A percentile compares a stretch with the other conserved stretches of the same genome.
These are phyloP conservation scores for Salpingus planirostris DNA, from an alignment of 2,888 invertebrate genomes.

Conservation along the genomic window DNA sequence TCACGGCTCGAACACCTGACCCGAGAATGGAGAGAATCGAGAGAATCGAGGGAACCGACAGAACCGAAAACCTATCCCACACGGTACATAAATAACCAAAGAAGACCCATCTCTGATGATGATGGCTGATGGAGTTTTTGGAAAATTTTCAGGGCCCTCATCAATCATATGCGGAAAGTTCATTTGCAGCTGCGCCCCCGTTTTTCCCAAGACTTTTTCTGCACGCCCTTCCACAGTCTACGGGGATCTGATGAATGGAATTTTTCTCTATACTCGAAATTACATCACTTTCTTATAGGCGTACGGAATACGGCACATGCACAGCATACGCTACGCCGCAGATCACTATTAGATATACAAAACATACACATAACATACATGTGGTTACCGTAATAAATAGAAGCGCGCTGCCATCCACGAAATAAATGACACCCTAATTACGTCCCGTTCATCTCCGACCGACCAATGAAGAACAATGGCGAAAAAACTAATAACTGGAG, in stretches of 20 bases:
- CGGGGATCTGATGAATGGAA: constrained; percentile 12
- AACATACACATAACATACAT: no score
- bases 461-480: no score
- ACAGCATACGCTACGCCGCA: constrained; percentile 13
- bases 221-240: constrained; percentile 1
- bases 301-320: constrained; percentile 15
- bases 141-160: no score
- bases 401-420: constrained; percentile 16
- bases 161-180: no score
- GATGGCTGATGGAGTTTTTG: no score
- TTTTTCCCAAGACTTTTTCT: constrained; percentile 1
- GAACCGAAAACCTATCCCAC: neutral
- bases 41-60: no score
- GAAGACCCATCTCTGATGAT: no score
- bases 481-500: no score
- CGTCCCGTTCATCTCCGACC: constrained; percentile 14
- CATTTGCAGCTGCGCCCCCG: neutral
- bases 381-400: constrained; percentile 19
- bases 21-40: no score
- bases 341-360: no score
- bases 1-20: neutral
- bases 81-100: no score
- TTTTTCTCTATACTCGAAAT: constrained; percentile 19
- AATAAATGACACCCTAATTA: constrained; percentile 21
- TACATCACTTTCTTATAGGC: constrained; percentile 18